A percentile compares a stretch with the other conserved stretches of the same genome.
phyloP scores from a whole-genome alignment of 2,797 vertebrate genomes.

The Helostoma temminkii region DNA sequence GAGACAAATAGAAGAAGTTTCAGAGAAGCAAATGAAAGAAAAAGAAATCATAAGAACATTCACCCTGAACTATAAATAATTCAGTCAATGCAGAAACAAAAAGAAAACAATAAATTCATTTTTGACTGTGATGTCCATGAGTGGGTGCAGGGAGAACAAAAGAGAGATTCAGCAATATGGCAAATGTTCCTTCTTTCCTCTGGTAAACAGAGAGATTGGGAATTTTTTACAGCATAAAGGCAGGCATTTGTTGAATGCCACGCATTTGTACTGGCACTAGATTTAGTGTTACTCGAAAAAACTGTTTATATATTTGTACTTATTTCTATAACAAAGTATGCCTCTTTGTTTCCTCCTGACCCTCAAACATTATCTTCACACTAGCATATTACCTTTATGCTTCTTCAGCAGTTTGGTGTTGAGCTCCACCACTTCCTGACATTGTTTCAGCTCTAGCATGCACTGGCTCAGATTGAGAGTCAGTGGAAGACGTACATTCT shows the following conservation, averaged over 20 bases:
- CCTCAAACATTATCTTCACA: conserved; percentile 13
- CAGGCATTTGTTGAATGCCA: conserved; percentile 49
- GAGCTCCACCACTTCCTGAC: conserved; percentile 80
- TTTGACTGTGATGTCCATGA: conserved; percentile 65
- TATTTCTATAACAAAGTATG: conserved; percentile 16
- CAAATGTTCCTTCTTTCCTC: conserved; percentile 57
- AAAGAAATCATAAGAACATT: conserved; percentile 58
- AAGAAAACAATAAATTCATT: conserved; percentile 69
- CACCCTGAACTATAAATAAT: conserved; percentile 75
- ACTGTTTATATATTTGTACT: conserved; percentile 2
- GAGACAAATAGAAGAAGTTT: conserved; percentile 18
- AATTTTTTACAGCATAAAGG: conserved; percentile 38
- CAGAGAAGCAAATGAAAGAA: conserved; percentile 48
- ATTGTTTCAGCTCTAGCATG: conserved; percentile 79
- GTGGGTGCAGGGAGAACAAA: conserved; percentile 53
- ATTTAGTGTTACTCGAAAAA: conserved; percentile 21
- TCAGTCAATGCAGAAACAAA: conserved; percentile 66
- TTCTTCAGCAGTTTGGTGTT: conserved; percentile 80
- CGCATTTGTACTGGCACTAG: conserved; percentile 30
- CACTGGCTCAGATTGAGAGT: conserved; percentile 86
- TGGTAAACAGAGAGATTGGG: conserved; percentile 66
- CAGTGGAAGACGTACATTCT: conserved; percentile 84
- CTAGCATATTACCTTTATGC: conserved; percentile 77
- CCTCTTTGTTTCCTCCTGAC: conserved; percentile 3
- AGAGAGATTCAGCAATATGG: conserved; percentile 44